phyloP scores from a whole-genome alignment of 2,888 invertebrate species.

The Pogonocherus hispidulus region DNA sequence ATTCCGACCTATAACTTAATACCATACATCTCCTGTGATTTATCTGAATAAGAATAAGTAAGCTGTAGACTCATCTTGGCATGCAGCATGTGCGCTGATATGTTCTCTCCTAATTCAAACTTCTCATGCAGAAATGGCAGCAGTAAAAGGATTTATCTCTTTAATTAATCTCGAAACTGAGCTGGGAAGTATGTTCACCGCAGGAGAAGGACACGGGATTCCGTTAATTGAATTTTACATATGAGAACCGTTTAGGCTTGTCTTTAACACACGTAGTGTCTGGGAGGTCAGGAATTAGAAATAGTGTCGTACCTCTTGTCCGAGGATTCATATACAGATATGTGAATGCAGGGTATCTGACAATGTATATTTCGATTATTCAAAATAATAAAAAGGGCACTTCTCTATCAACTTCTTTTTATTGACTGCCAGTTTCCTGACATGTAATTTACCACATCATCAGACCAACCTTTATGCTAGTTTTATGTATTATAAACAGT shows the following conservation, averaged over 20 bases:
- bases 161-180: constrained; percentile 56
- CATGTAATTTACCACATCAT: too few species aligned
- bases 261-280: background rate
- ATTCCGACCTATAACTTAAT: constrained; percentile 3
- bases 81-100: constrained; percentile 22
- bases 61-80: constrained; percentile 18
- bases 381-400: too few species aligned
- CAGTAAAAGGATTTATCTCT: constrained; percentile 54
- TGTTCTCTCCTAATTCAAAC: constrained; percentile 48
- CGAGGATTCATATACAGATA: too few species aligned
- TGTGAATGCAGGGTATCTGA: too few species aligned
- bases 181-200: constrained; percentile 1
- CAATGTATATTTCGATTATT: too few species aligned
- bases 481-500: too few species aligned
- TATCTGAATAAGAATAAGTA: constrained; percentile 8
- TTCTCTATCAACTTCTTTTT: too few species aligned
- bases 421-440: too few species aligned
- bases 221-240: constrained; percentile 27
- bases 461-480: too few species aligned
- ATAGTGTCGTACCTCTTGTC: too few species aligned
- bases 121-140: constrained; percentile 50
- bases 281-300: background rate
- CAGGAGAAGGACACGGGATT: constrained; percentile 12
- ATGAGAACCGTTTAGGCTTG: constrained; percentile 15
- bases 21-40: constrained; percentile 3